A percentile compares a stretch with the other conserved stretches of the same genome.
These are phyloP conservation scores for Dryas iulia DNA, from an alignment of 1,140 invertebrate species.

Conservation along the genomic window DNA sequence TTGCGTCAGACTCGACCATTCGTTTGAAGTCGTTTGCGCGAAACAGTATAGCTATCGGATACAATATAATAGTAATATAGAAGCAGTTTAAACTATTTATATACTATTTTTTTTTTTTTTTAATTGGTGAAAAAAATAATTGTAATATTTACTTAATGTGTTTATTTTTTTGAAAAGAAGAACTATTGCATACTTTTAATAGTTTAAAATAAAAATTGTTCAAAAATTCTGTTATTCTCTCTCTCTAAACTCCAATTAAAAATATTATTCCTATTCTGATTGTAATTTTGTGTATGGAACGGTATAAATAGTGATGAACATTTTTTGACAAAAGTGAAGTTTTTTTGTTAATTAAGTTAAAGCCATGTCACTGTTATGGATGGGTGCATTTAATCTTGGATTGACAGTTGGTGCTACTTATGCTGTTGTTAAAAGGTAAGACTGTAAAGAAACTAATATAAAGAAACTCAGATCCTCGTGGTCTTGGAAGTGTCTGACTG, in stretches of 20 bases:
- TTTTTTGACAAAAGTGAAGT: constrained; percentile 4
- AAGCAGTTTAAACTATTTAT: no score
- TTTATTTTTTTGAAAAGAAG: no score
- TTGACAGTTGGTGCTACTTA: constrained; percentile 81
- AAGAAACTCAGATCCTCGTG: no score
- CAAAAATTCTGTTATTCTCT: no score
- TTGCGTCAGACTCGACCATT: constrained; percentile 37
- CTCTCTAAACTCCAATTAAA: no score
- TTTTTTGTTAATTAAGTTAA: constrained; percentile 19
- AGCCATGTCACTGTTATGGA: constrained; percentile 80
- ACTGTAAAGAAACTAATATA: neutral
- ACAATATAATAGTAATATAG: neutral
- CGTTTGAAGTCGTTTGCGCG: constrained; percentile 39
- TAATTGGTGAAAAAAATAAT: no score
- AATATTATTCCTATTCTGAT: neutral
- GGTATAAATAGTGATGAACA: constrained; percentile 1
- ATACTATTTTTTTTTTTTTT: no score
- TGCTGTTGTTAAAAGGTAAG: constrained; percentile 81
- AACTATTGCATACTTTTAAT: no score
- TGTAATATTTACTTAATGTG: no score
- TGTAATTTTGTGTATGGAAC: no score
- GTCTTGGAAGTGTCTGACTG: no score
- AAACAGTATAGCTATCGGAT: constrained; percentile 9
- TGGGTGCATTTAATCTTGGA: constrained; percentile 80
- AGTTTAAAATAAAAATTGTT: no score